These are phyloP conservation scores for Saxidomus purpurata DNA, from an alignment of 1,140 invertebrate species.

Conservation along the genomic window DNA sequence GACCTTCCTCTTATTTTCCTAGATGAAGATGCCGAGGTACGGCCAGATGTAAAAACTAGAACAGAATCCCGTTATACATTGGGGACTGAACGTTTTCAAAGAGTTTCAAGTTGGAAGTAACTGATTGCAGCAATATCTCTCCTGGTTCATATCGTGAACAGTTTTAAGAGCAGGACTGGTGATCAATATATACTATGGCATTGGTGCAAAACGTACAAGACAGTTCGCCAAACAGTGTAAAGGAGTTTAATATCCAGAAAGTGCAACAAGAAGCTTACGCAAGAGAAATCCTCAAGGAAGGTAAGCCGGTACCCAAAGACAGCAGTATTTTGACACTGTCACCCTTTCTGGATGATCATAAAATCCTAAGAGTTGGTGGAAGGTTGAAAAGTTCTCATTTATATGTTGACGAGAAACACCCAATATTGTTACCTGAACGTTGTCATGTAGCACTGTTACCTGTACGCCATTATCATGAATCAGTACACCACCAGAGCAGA, in stretches of 20 bases:
- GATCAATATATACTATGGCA: background rate
- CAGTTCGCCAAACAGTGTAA: background rate
- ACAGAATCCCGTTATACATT: background rate
- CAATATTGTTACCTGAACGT: slow-evolving; percentile 60
- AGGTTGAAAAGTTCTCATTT: slow-evolving; percentile 26
- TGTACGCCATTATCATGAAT: slow-evolving; percentile 62
- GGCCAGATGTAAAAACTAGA: slow-evolving; percentile 12
- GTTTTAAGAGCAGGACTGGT: background rate
- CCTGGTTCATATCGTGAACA: background rate
- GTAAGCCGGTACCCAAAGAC: background rate
- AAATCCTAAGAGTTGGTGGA: slow-evolving; percentile 68
- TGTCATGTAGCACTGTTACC: slow-evolving; percentile 58
- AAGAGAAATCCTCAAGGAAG: background rate
- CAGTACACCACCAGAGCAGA: slow-evolving; percentile 67
- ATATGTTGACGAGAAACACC: slow-evolving; percentile 47
- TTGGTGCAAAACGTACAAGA: background rate
- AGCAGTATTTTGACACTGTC: background rate
- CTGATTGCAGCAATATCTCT: background rate
- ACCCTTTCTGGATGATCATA: slow-evolving; percentile 19
- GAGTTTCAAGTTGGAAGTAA: slow-evolving; percentile 41
- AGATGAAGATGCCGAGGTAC: slow-evolving; percentile 16
- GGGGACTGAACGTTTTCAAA: background rate
- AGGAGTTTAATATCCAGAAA: background rate
- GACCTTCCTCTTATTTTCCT: slow-evolving; percentile 5
- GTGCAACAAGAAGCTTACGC: background rate